Evolutionary conservation across 1,140 invertebrate species (phyloP), one percentile per base, ranked within the genome.

Genomic region (Ceratosolen solmsi): DNA sequence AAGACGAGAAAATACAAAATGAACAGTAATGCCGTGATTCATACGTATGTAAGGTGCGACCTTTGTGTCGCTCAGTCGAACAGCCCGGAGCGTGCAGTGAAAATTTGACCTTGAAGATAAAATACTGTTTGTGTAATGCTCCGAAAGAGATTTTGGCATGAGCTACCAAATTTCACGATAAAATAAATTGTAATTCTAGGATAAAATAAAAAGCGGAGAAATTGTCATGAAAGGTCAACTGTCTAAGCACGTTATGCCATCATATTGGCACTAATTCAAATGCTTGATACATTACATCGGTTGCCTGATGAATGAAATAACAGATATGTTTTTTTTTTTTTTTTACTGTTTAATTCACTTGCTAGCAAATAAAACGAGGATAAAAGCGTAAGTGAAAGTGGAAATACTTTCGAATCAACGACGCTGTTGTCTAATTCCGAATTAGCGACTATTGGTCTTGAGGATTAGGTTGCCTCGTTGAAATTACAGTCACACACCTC

Each of bases 201-300:
- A 20, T 17, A 54, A 54, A 15, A 54, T 54, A 22, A 7, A 11
- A 8, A 68, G 17, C 33, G 38, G 25, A 38, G 9, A 38, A 68
- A 68, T 38, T 3, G 22, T 38, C 63, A 68, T 38, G 17, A 68
- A 38, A 38, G 63, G 33, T n/a, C 63, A 68, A 68, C 13, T n/a
- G 20, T 38, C 20, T n/a, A 68, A n/a, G 15, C 63, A 38, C 1
- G 33, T 15, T 63, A 1, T 38, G 1, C 20, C 63, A n/a, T 38
- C 0, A 38, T 38, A 33, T 68, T 68, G 63, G 63, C 20, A 68
- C 36, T 68, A 38, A 68, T 68, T 68, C 63, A 68, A 68, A 68
- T 4, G 41, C 41, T 46, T n/a, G n/a, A n/a, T n/a, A n/a, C n/a
- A n/a, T n/a, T n/a, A n/a, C n/a, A n/a, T n/a, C n/a, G n/a, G n/a